phyloP scores from a whole-genome alignment of 1,140 invertebrate species.

The Oedothorax gibbosus region DNA sequence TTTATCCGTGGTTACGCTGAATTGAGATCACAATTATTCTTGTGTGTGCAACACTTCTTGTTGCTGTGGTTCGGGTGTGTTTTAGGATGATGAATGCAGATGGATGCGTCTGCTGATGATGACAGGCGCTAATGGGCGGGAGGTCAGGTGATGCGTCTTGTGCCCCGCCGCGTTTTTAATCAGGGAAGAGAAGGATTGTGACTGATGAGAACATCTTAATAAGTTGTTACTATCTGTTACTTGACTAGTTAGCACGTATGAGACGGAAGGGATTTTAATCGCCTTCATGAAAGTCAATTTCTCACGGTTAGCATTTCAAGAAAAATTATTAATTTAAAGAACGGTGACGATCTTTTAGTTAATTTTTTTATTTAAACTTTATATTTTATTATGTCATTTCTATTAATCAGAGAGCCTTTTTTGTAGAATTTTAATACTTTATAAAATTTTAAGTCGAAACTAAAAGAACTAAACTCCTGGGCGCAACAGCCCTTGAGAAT shows the following conservation, averaged over 20 bases:
- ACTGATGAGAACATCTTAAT: neutral
- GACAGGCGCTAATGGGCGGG: conserved; percentile 28
- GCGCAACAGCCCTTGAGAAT: no score
- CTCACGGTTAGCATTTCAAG: neutral
- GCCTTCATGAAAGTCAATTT: neutral
- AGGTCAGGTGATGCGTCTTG: conserved; percentile 54
- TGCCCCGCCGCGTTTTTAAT: conserved; percentile 52
- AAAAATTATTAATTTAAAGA: no score
- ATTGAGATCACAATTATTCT: neutral
- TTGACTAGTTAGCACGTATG: neutral
- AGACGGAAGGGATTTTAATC: neutral
- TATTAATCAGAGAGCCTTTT: no score
- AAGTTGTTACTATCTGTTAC: neutral
- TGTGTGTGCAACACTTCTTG: no score
- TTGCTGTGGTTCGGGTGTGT: neutral
- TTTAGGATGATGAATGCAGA: neutral
- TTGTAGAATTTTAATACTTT: no score
- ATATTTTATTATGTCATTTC: no score
- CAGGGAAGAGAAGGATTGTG: conserved; percentile 12
- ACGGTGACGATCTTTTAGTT: no score
- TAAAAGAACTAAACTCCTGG: no score
- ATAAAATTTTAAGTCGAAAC: no score
- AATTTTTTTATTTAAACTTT: no score
- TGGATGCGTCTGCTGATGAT: conserved; percentile 16
- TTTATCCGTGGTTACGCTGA: no score